Conservation (phyloP, 2,888 invertebrate genomes). For the Drosophila multiciliata region DNA sequence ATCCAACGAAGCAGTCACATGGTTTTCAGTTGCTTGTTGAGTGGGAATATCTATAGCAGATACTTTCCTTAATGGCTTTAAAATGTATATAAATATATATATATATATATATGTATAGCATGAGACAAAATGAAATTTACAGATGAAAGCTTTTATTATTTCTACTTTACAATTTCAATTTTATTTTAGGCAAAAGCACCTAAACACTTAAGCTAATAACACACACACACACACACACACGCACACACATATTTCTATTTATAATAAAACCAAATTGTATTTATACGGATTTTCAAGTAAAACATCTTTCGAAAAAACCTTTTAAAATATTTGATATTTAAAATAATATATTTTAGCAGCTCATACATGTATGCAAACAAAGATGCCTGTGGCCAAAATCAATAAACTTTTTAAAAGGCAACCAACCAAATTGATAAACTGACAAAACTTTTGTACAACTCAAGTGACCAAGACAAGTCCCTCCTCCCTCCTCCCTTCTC, state of each 20-base stretch:
- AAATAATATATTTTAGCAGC: slow-evolving; percentile 3
- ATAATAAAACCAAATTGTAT: background rate
- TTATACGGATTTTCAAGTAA: slow-evolving; percentile 2
- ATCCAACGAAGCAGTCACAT: slow-evolving; percentile 4
- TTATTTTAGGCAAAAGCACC: background rate
- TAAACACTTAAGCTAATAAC: slow-evolving; percentile 5
- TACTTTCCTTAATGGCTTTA: slow-evolving; percentile 8
- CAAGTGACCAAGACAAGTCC: slow-evolving; percentile 6
- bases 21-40: background rate
- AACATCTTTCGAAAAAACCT: background rate
- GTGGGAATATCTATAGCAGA: background rate
- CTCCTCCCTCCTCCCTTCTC: background rate
- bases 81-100: slow-evolving; percentile 14
- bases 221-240: background rate
- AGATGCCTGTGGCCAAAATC: slow-evolving; percentile 30
- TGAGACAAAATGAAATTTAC: background rate
- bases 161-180: background rate
- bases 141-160: background rate
- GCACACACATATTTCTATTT: background rate
- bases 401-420: slow-evolving; percentile 48
- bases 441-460: slow-evolving; percentile 55
- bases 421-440: slow-evolving; percentile 59
- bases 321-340: slow-evolving; percentile 14
- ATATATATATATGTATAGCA: slow-evolving; percentile 10
- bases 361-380: slow-evolving; percentile 7